Evolutionary conservation across 2,797 vertebrate genomes (phyloP).

Genomic region (Pseudomugil tenellus): DNA sequence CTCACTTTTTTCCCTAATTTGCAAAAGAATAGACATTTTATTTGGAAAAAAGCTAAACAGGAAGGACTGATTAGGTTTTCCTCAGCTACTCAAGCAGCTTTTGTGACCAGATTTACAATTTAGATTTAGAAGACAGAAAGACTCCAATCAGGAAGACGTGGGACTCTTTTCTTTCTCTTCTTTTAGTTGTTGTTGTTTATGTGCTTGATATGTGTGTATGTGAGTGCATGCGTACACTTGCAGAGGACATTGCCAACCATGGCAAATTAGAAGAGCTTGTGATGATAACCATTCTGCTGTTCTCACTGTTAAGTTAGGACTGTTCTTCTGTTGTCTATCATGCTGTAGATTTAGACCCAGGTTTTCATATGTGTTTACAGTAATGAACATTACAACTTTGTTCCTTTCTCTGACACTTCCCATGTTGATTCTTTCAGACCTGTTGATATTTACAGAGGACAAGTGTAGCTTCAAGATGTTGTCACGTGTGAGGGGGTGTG

Average conservation of each 20-base stretch:
- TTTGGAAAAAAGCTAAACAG: slow-evolving; percentile 58
- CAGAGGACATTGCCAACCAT: slow-evolving; percentile 50
- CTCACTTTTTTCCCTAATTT: slow-evolving; percentile 23
- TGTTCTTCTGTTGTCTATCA: slow-evolving; percentile 28
- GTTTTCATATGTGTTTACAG: too few relatives aligned
- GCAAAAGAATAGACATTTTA: slow-evolving; percentile 60
- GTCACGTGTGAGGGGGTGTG: too few relatives aligned
- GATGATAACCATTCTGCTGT: slow-evolving; percentile 54
- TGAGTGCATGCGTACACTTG: slow-evolving; percentile 54
- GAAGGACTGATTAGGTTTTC: slow-evolving; percentile 75
- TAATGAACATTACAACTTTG: too few relatives aligned
- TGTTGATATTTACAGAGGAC: too few relatives aligned
- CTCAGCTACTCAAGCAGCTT: slow-evolving; percentile 68
- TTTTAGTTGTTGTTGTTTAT: slow-evolving; percentile 56
- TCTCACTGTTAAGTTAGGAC: slow-evolving; percentile 30
- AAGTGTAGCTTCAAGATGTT: too few relatives aligned
- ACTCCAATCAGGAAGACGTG: slow-evolving; percentile 80
- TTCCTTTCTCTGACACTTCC: too few relatives aligned
- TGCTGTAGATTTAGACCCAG: not conserved
- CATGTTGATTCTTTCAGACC: too few relatives aligned
- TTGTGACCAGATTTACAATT: slow-evolving; percentile 79
- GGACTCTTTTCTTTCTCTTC: slow-evolving; percentile 73
- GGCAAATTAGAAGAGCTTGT: slow-evolving; percentile 44
- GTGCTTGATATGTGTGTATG: slow-evolving; percentile 3
- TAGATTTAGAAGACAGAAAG: slow-evolving; percentile 81